Evolutionary conservation across 1,140 invertebrate species (phyloP).

Genomic region (Berghia stephanieae): DNA sequence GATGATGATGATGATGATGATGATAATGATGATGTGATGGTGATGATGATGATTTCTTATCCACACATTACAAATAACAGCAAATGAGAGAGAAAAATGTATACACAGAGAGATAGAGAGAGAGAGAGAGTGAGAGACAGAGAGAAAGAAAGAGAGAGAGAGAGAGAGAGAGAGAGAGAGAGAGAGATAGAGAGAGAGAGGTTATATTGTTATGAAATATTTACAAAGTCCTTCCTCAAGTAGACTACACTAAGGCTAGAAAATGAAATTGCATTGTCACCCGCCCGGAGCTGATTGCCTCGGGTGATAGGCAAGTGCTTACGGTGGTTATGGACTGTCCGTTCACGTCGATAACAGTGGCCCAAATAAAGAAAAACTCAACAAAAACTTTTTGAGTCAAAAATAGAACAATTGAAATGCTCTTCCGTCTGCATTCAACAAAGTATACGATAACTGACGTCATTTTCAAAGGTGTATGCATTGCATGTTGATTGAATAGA

Average conservation of each 20-base stretch:
- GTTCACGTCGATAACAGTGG: neutral
- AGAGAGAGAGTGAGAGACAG: neutral
- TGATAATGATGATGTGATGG: conserved; percentile 41
- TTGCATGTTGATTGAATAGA: no score
- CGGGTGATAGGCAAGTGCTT: no score
- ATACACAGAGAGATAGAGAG: conserved; percentile 3
- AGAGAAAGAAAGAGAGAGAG: neutral
- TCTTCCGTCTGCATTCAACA: no score
- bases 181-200: neutral
- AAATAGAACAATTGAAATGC: no score
- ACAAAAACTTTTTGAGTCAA: no score
- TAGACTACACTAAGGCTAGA: neutral
- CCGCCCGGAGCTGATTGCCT: no score
- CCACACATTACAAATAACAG: neutral
- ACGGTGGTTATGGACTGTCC: neutral
- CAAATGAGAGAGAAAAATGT: neutral
- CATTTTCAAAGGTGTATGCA: no score
- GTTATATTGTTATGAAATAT: neutral
- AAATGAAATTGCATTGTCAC: neutral
- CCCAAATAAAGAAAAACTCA: no score
- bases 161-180: no score
- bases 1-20: conserved; percentile 37
- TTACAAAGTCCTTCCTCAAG: neutral
- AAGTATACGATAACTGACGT: no score
- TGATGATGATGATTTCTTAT: conserved; percentile 34